Conservation (phyloP, 2,888 invertebrate species). For the Scaptomyza parva region DNA sequence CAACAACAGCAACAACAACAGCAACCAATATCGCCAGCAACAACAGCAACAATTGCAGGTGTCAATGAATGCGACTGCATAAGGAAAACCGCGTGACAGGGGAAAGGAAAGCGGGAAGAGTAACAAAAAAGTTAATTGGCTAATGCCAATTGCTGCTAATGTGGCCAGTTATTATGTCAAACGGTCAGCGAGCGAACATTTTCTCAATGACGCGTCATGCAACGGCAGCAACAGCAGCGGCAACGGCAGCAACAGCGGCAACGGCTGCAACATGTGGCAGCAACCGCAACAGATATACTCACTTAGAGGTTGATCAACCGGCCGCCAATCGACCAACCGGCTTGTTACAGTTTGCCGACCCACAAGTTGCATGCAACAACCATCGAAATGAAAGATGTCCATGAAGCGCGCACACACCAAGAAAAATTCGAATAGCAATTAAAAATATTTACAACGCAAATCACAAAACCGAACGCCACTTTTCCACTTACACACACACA, state of each 20-base stretch:
- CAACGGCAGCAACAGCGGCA: slow-evolving; percentile 19
- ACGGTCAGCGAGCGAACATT: slow-evolving; percentile 71
- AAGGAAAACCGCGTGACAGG: slow-evolving; percentile 73
- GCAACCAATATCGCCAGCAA: slow-evolving; percentile 30
- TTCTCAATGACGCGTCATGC: slow-evolving; percentile 63
- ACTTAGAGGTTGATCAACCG: slow-evolving; percentile 54
- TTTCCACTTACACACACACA: slow-evolving; percentile 19
- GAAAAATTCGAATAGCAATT: slow-evolving; percentile 78
- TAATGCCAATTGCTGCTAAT: slow-evolving; percentile 80
- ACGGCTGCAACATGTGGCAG: slow-evolving; percentile 44
- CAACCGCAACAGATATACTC: slow-evolving; percentile 50
- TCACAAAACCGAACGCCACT: slow-evolving; percentile 53
- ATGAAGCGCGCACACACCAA: slow-evolving; percentile 71
- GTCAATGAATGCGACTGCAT: slow-evolving; percentile 78
- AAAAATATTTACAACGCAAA: slow-evolving; percentile 81
- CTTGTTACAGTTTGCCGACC: slow-evolving; percentile 74
- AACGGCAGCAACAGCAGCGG: slow-evolving; percentile 32
- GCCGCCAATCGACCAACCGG: slow-evolving; percentile 62
- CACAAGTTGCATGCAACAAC: slow-evolving; percentile 48
- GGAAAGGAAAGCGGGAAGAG: slow-evolving; percentile 32
- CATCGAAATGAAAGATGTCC: slow-evolving; percentile 74
- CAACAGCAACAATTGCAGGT: slow-evolving; percentile 71
- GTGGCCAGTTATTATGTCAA: slow-evolving; percentile 80
- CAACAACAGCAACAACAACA: slow-evolving; percentile 33
- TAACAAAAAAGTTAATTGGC: slow-evolving; percentile 75